These are phyloP conservation scores for Istiophorus platypterus DNA, from an alignment of 2,113 vertebrate species.

Conservation along the genomic window DNA sequence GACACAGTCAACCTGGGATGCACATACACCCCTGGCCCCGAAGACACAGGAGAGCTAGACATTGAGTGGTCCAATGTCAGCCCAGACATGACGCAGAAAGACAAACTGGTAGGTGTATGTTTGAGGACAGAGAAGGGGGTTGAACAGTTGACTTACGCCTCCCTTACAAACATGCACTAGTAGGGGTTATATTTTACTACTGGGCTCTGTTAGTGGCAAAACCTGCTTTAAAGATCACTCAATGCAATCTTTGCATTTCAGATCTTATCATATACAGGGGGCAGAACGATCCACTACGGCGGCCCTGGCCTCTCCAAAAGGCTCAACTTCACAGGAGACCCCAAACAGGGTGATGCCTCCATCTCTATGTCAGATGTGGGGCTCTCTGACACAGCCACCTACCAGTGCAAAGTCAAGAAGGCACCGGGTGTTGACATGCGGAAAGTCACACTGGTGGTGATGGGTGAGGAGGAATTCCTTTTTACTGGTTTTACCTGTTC, in stretches of 20 bases:
- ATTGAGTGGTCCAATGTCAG: slow-evolving; percentile 91
- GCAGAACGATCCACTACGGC: slow-evolving; percentile 78
- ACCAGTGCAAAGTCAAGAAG: slow-evolving; percentile 95
- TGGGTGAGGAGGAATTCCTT: slow-evolving; percentile 84
- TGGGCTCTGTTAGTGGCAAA: slow-evolving; percentile 31
- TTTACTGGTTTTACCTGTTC: slow-evolving; percentile 73
- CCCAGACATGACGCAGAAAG: slow-evolving; percentile 86
- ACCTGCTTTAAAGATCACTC: slow-evolving; percentile 51
- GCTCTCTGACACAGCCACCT: slow-evolving; percentile 87
- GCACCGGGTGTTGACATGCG: slow-evolving; percentile 87
- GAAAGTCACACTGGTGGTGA: slow-evolving; percentile 88
- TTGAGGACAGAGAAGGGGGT: background rate
- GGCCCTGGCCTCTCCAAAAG: slow-evolving; percentile 80
- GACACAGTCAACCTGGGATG: slow-evolving; percentile 86
- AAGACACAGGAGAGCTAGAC: slow-evolving; percentile 87
- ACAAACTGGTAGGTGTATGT: slow-evolving; percentile 78
- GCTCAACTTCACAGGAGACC: slow-evolving; percentile 84
- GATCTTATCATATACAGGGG: slow-evolving; percentile 88
- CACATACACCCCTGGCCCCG: slow-evolving; percentile 82
- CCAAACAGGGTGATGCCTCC: slow-evolving; percentile 88
- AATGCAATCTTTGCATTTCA: slow-evolving; percentile 68
- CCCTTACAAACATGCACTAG: background rate
- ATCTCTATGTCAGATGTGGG: slow-evolving; percentile 84
- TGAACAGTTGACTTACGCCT: background rate
- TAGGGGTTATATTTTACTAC: background rate